These are phyloP conservation scores for Neopelma chrysocephalum DNA, from an alignment of 2,797 vertebrate species.

Conservation along the genomic window DNA sequence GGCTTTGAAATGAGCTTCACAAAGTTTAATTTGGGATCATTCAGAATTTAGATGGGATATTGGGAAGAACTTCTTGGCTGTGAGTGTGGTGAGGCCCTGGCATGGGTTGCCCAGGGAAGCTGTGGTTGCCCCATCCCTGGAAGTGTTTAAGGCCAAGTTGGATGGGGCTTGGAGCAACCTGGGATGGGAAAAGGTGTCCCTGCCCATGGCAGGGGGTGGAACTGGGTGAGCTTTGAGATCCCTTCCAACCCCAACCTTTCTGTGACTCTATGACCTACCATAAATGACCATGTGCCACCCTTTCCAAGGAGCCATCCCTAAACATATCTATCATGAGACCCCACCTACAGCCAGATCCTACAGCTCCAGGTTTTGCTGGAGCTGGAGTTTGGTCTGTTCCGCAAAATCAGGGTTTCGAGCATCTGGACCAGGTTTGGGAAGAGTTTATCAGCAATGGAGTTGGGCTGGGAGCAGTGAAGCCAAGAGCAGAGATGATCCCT, in stretches of 20 bases:
- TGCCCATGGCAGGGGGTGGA: neutral
- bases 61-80: neutral
- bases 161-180: neutral
- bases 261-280: neutral
- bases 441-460: neutral
- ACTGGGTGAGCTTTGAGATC: neutral
- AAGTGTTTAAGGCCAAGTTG: neutral
- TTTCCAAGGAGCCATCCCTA: neutral
- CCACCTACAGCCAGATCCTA: neutral
- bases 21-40: neutral
- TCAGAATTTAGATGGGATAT: neutral
- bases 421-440: neutral
- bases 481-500: rapidly evolving
- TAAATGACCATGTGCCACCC: neutral
- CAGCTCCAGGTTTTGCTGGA: neutral
- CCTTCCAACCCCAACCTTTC: neutral
- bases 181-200: neutral
- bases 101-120: neutral
- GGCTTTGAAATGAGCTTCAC: neutral
- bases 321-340: neutral
- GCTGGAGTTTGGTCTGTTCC: neutral
- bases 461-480: neutral
- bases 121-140: neutral
- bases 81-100: no score
- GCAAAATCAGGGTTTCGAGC: neutral